Evolutionary conservation across 2,797 vertebrate species (phyloP).

Genomic region (Halcyon smyrnensis): DNA sequence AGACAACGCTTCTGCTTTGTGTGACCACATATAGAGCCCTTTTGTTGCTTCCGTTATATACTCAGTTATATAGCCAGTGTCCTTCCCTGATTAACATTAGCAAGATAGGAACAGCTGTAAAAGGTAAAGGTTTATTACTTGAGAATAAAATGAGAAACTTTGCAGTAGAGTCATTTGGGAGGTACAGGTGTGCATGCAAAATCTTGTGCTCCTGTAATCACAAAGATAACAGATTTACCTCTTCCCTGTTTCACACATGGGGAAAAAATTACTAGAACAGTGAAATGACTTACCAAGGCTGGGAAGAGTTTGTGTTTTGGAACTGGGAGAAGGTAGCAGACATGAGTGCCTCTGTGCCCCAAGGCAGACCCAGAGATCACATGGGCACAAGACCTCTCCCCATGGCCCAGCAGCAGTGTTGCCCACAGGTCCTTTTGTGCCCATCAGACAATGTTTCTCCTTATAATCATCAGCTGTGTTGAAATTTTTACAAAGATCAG

Average conservation of each 20-base stretch:
- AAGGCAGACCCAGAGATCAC: neutral
- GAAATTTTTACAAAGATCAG: neutral
- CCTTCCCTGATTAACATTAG: neutral
- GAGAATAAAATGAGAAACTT: neutral
- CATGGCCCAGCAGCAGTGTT: neutral
- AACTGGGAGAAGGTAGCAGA: neutral
- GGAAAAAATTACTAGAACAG: neutral
- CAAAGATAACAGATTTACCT: neutral
- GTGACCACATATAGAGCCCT: neutral
- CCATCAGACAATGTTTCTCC: neutral
- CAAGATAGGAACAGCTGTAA: neutral
- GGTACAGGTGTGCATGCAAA: neutral
- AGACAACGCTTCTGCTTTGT: neutral
- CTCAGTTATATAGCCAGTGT: neutral
- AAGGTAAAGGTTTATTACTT: neutral
- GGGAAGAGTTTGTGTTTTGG: accelerated
- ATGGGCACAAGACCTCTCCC: accelerated
- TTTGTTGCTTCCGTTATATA: neutral
- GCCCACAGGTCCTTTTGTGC: neutral
- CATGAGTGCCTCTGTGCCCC: accelerated
- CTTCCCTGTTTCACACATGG: neutral
- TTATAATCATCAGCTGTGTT: neutral
- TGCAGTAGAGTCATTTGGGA: neutral
- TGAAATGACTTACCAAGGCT: neutral
- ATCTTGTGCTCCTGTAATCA: neutral